Evolutionary conservation across 2,888 invertebrate species (phyloP), one percentile per base, ranked within the genome.

Genomic region (Sarcophaga variegata): DNA sequence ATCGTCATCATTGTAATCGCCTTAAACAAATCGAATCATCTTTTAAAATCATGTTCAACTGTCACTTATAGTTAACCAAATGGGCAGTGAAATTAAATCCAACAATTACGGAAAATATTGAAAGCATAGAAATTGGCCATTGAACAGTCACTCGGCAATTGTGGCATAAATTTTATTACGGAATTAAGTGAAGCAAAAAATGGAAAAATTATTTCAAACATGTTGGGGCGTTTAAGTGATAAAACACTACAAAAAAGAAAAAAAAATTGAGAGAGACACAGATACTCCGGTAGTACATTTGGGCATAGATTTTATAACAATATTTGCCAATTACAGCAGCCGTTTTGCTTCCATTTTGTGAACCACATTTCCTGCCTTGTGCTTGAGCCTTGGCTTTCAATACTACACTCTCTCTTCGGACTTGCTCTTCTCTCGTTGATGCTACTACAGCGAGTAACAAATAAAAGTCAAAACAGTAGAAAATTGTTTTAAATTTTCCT

Each of bases 11-110:
- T 27, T 0, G 27, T 85, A 74, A 85, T 81, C 77, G 74, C 72
- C 75, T 74, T 82, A 71, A 79, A 79, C 82, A 79, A 82, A 86
- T 86, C 79, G 78, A 86, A 86, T 86, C 78, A 82, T 82, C 79
- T 75, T 82, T 82, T 22, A 71, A 86, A 86, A 86, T 82, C 82
- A 86, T 82, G 79, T 86, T 82, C 75, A 82, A 63, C 79, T 79
- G 85, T 76, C 79, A 82, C 79, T 82, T 82, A 70, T 71, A 49
- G 78, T 79, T 78, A 86, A 74, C 62, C 71, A 59, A 82, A 63
- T 14, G 37, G 12, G 49, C 14, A 49, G 4, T 2, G 14, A 49
- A 49, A 4, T 14, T 14, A 49, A 49, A 49, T 49, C 0, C 1
- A 20, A 67, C 22, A 79, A 69, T 11, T 6, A 22, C 12, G 37